Evolutionary conservation across 2,888 invertebrate species (phyloP).

Genomic region (Diloba caeruleocephala): DNA sequence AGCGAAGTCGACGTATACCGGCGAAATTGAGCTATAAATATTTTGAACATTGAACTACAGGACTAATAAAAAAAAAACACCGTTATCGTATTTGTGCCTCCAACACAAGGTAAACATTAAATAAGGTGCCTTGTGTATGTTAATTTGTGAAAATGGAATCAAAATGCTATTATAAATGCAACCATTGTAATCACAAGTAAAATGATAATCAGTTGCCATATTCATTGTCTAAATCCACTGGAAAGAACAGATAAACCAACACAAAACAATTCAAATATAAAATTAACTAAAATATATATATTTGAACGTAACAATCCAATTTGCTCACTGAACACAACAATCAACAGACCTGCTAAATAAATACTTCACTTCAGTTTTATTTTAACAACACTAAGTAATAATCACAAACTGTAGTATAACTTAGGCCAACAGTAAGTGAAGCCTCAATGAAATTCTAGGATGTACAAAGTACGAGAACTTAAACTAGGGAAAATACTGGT

Average conservation of each 20-base stretch:
- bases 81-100: slow-evolving; percentile 47
- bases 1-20: slow-evolving; percentile 51
- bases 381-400: slow-evolving; percentile 12
- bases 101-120: slow-evolving; percentile 11
- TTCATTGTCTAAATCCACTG: slow-evolving; percentile 29
- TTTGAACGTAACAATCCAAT: slow-evolving; percentile 38
- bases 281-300: slow-evolving; percentile 9
- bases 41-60: slow-evolving; percentile 34
- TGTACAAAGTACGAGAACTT: slow-evolving; percentile 38
- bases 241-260: slow-evolving; percentile 26
- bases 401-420: slow-evolving; percentile 12
- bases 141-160: slow-evolving; percentile 33
- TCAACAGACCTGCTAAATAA: slow-evolving; percentile 27
- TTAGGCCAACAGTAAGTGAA: slow-evolving; percentile 9
- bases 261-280: slow-evolving; percentile 29
- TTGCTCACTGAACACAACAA: slow-evolving; percentile 29
- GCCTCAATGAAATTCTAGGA: slow-evolving; percentile 36
- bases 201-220: slow-evolving; percentile 49
- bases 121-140: slow-evolving; percentile 12
- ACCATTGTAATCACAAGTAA: slow-evolving; percentile 35
- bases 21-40: slow-evolving; percentile 30
- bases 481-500: slow-evolving; percentile 55
- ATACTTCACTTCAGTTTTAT: slow-evolving; percentile 17
- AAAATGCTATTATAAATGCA: slow-evolving; percentile 63
- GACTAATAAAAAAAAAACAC: slow-evolving; percentile 48